These are phyloP conservation scores for Gerosis bhagava DNA, from an alignment of 2,888 invertebrate species.

Conservation along the genomic window DNA sequence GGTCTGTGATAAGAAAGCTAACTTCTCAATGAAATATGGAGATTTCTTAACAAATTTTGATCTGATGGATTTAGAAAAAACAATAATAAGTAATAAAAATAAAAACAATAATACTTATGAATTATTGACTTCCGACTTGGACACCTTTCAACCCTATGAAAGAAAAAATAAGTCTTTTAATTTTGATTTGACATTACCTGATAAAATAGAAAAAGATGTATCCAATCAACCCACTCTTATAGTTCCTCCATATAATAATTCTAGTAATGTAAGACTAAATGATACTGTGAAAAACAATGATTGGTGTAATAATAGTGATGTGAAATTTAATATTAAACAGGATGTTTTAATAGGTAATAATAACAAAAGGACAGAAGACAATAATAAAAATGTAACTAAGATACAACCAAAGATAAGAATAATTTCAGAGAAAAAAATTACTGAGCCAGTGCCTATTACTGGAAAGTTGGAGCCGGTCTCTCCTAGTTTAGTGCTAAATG, in stretches of 20 bases:
- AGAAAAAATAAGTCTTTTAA: slow-evolving; percentile 15
- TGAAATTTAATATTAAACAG: too few relatives aligned
- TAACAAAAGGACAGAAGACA: too few relatives aligned
- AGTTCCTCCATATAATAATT: slow-evolving; percentile 31
- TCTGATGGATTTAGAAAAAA: slow-evolving; percentile 38
- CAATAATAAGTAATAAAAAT: too few relatives aligned
- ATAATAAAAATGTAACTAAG: not conserved
- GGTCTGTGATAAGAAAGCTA: slow-evolving; percentile 55
- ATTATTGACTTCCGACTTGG: slow-evolving; percentile 24
- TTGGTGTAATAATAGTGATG: too few relatives aligned
- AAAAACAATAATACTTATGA: slow-evolving; percentile 29
- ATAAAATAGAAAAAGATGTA: slow-evolving; percentile 16
- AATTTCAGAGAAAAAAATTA: slow-evolving; percentile 60
- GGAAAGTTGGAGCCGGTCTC: slow-evolving; percentile 52
- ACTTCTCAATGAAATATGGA: slow-evolving; percentile 62
- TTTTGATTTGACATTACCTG: slow-evolving; percentile 18
- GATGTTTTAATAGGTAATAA: too few relatives aligned
- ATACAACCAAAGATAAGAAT: slow-evolving; percentile 52
- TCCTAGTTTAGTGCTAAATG: slow-evolving; percentile 43
- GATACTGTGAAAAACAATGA: not conserved
- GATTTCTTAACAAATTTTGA: slow-evolving; percentile 67
- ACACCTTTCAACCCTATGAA: slow-evolving; percentile 12
- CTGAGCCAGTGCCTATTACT: slow-evolving; percentile 43
- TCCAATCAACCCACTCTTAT: slow-evolving; percentile 29
- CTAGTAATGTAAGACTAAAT: not conserved